Conservation (phyloP, 2,888 invertebrate species). For the Drosophila diplacantha region DNA sequence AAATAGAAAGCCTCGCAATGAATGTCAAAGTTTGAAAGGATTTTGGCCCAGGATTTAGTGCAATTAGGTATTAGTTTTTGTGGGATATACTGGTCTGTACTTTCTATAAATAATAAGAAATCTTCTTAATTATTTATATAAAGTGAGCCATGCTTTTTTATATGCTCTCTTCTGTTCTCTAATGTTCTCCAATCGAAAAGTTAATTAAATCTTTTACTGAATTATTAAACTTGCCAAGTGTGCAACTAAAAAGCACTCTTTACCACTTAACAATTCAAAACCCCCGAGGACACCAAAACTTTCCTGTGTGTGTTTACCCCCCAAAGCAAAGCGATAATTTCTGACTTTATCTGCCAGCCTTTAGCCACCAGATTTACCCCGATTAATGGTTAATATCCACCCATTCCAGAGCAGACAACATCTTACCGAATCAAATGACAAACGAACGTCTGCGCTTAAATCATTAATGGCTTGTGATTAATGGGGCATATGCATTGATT, state of each 20-base stretch:
- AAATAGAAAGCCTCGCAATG: slow-evolving; percentile 1
- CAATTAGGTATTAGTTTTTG: background rate
- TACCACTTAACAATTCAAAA: background rate
- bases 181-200: too few relatives aligned
- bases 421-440: slow-evolving; percentile 26
- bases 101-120: background rate
- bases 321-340: background rate
- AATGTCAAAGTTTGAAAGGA: background rate
- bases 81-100: background rate
- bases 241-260: slow-evolving; percentile 1
- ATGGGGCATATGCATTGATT: slow-evolving; percentile 28
- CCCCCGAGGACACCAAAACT: background rate
- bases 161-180: background rate
- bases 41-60: background rate
- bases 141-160: background rate
- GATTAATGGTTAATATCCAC: slow-evolving; percentile 18
- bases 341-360: background rate
- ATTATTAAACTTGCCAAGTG: background rate
- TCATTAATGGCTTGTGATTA: slow-evolving; percentile 32
- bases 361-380: background rate
- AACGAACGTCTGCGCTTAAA: slow-evolving; percentile 21
- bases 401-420: background rate
- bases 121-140: too few relatives aligned
- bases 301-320: background rate
- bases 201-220: background rate